These are phyloP conservation scores for Coilia nasus DNA, from an alignment of 2,797 vertebrate genomes.

Conservation along the genomic window DNA sequence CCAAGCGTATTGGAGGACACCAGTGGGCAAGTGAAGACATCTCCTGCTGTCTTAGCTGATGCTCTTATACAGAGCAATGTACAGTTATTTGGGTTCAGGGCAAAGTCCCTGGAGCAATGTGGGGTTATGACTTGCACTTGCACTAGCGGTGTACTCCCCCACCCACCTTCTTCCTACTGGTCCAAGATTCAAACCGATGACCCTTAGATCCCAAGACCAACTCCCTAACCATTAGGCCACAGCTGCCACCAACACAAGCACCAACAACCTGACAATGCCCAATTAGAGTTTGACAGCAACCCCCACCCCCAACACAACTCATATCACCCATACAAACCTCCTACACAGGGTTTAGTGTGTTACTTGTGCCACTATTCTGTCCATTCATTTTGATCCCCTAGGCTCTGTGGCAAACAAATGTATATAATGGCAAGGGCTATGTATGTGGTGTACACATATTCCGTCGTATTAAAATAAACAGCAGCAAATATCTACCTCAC, in stretches of 20 bases:
- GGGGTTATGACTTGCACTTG: too few species aligned
- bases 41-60: too few species aligned
- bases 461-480: background rate
- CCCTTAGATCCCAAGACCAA: background rate
- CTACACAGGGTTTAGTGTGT: background rate
- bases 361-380: background rate
- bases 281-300: background rate
- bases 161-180: too few species aligned
- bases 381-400: background rate
- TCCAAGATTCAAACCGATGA: too few species aligned
- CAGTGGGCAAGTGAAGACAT: background rate
- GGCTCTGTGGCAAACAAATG: background rate
- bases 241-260: too few species aligned
- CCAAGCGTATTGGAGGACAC: background rate
- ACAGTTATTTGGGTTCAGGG: too few species aligned
- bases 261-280: too few species aligned
- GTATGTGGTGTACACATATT: background rate
- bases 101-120: too few species aligned
- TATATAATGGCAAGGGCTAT: background rate
- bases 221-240: background rate
- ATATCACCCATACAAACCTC: background rate
- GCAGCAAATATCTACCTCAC: background rate
- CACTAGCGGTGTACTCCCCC: too few species aligned
- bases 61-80: too few species aligned
- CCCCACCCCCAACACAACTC: background rate